Base-by-base conservation (phyloP, 2,113 vertebrate species). In the Stigmatopora argus region DNA sequence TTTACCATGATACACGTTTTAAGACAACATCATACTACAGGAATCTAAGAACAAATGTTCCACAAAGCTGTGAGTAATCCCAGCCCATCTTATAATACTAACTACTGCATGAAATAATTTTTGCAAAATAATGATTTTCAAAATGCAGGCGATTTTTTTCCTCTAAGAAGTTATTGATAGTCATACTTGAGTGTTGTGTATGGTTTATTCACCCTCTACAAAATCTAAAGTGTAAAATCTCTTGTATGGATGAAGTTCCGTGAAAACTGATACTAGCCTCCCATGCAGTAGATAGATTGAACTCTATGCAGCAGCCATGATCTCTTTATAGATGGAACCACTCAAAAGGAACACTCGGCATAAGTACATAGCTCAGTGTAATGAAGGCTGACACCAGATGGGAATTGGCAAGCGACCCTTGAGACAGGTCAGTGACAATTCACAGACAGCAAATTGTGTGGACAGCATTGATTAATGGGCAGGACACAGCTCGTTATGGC, bases 391-490 rank as follows among this genome's bases (percentile, higher is more conserved):
- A 86, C 86, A 86, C 75, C 87, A 84, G 79, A 69, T 6, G 66
- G 90, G 90, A 91, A 91, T 90, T 89, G 90, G 84, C 83, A 85
- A 89, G 82, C 88, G 89, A 90, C 89, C 90, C 89, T 71, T 70
- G 81, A 89, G 85, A 87, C 73, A 55, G 88, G 88, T 88, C 88
- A 88, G 83, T 82, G 85, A 87, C 89, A 90, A 90, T 89, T 89
- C 88, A 86, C 86, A 86, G 83, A 83, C 78, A 83, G 86, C 87
- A 91, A 91, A 91, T 90, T 87, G 88, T 82, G 86, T 87, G 88
- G 86, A 91, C 89, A 88, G 86, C 91, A 90, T 90, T 92, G 91
- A 92, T 92, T 90, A 91, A 89, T 91, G 88, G 85, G 77, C 65
- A 87, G 87, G 86, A 89, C 86, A 90, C 83, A 87, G 86, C 78